These are phyloP conservation scores for Morinoia aosen DNA, from an alignment of 2,888 invertebrate genomes.

Conservation along the genomic window DNA sequence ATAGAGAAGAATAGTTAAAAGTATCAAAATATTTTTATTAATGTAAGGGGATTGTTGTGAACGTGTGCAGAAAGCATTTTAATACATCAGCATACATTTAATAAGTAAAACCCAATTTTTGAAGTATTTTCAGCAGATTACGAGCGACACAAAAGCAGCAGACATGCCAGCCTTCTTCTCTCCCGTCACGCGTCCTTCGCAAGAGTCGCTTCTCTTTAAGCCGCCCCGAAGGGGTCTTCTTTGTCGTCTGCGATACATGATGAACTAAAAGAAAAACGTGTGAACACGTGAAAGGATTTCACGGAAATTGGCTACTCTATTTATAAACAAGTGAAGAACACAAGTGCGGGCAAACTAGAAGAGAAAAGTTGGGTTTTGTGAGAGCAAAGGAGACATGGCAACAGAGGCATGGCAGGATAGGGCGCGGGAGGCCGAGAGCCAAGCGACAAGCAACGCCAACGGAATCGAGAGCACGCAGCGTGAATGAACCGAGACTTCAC, in stretches of 20 bases:
- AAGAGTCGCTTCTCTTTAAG: slow-evolving; percentile 33
- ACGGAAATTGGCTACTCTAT: neutral
- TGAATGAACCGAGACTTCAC: neutral
- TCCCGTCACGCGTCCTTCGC: slow-evolving; percentile 6
- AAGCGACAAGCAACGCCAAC: neutral
- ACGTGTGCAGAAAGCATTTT: neutral
- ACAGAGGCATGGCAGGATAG: neutral
- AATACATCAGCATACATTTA: neutral
- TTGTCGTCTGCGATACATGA: slow-evolving; percentile 5
- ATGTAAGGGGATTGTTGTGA: neutral
- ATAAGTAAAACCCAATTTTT: neutral
- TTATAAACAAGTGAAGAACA: neutral
- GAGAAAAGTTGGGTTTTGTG: neutral
- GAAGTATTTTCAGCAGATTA: neutral
- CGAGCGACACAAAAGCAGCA: neutral
- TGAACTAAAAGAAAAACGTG: neutral
- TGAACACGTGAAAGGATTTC: neutral
- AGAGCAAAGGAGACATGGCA: neutral
- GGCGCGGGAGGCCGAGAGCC: neutral
- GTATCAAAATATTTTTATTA: neutral
- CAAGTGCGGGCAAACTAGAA: neutral
- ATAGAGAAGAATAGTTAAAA: neutral
- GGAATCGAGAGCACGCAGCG: neutral
- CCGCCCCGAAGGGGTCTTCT: neutral
- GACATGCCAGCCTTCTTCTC: neutral